Base-by-base conservation (phyloP, 2,888 invertebrate species). In the Dicyrtomina minuta region DNA sequence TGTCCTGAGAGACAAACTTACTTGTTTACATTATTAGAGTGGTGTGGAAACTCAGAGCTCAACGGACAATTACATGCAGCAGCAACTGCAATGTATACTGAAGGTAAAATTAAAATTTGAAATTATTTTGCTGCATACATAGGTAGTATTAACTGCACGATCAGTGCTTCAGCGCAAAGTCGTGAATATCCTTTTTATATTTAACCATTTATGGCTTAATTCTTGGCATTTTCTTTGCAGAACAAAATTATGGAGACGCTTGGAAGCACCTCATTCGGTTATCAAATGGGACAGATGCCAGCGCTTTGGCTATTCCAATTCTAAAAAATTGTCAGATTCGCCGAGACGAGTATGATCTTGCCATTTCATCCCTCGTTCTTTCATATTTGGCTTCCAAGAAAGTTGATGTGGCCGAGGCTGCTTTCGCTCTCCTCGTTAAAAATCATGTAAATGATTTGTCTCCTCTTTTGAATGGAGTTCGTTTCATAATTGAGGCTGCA, bases 231-330 rank as follows among this genome's bases (percentile, higher is more conserved):
- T 2, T 13, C n/a, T 26, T 55, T 66, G 2, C 65, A 76, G 76
- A 76, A 51, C 65, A 67, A 22, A 71, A 61, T 60, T 76, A 70
- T 64, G 61, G 67, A 1, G 76, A 76, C 56, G 76, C 76, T 6
- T 76, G 76, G 76, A 74, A 68, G 61, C 76, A 76, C 60, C 53
- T 74, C 20, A 44, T 74, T n/a, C 58, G 74, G 39, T 55, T 74
- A 13, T 70, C 65, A 58, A 71, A 76, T 49, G 76, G 76, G 46
- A 66, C 61, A 13, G 70, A 72, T 58, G 76, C 72, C 8, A 74
- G 70, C 10, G 46, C 61, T 4, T 55, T 73, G 13, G 70, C 72
- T 6, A 27, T 71, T 39, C 68, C 72, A 44, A 61, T 61, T 44
- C 43, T 59, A 10, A 58, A 26, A 60, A 41, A 33, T 10, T 44